A percentile compares a stretch with the other conserved stretches of the same genome.
Conservation (phyloP, 2,113 vertebrate species). For the Serinus canaria region DNA sequence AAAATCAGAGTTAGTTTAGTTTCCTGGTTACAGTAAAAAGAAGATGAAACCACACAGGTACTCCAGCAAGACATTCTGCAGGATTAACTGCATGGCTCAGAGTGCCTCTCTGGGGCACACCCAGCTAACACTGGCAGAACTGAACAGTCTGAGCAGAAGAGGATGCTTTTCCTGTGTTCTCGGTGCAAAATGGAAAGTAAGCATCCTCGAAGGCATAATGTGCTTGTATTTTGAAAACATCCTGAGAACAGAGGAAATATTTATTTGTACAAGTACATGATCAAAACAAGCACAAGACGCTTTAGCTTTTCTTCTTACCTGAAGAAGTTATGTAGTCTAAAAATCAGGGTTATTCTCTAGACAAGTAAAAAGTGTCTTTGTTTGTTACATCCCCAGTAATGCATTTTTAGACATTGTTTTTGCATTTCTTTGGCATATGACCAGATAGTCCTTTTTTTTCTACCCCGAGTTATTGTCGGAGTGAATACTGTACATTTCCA, state of each 20-base stretch:
- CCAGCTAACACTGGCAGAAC: not conserved
- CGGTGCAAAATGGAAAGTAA: not conserved
- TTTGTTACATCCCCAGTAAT: not conserved
- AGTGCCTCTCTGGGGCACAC: not conserved
- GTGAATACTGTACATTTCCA: not conserved
- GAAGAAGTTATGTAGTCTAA: not conserved
- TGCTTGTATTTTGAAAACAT: not conserved
- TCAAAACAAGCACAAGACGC: not conserved
- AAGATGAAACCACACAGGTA: not conserved
- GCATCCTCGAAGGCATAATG: not conserved
- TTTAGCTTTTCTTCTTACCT: not conserved
- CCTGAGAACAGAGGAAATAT: not conserved
- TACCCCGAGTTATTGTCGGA: not conserved
- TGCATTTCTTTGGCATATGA: not conserved
- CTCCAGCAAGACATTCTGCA: not conserved
- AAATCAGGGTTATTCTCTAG: not conserved
- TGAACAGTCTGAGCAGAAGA: not conserved
- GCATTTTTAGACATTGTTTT: not conserved
- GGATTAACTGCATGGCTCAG: rapidly evolving
- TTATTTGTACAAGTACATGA: not conserved
- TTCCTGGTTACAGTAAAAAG: not conserved
- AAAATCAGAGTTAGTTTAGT: not conserved
- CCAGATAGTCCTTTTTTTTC: not conserved
- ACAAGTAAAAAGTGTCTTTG: not conserved
- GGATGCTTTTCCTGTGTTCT: not conserved